A percentile compares a stretch with the other conserved stretches of the same genome.
Conservation (phyloP, 1,140 invertebrate species). For the Dendrolimus punctatus region DNA sequence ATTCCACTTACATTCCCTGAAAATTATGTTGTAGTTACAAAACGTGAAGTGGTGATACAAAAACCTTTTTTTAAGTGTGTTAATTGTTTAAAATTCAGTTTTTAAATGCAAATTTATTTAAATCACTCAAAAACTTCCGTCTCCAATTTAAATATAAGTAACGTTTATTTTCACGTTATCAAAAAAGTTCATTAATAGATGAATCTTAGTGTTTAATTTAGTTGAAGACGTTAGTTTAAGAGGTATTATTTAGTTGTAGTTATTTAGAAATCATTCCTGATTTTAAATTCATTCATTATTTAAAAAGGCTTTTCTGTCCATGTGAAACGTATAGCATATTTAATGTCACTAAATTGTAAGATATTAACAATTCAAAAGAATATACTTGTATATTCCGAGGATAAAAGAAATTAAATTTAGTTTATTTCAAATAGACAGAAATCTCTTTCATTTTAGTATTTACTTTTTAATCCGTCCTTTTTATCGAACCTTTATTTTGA, state of each 20-base stretch:
- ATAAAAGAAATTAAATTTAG: neutral
- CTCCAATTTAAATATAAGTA: neutral
- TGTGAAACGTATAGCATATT: conserved; percentile 21
- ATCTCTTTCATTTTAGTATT: conserved; percentile 27
- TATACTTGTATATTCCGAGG: neutral
- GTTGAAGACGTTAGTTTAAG: conserved; percentile 29
- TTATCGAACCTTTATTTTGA: conserved; percentile 76
- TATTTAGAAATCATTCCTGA: conserved; percentile 21
- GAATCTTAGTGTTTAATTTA: neutral
- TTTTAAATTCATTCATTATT: conserved; percentile 51
- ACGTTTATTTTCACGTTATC: no score
- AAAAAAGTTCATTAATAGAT: no score
- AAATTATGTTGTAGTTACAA: conserved; percentile 43
- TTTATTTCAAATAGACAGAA: conserved; percentile 37
- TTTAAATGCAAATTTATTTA: conserved; percentile 55
- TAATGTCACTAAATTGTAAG: neutral
- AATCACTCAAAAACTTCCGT: conserved; percentile 33
- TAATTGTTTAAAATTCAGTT: conserved; percentile 47
- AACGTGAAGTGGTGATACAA: conserved; percentile 62
- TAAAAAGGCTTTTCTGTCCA: conserved; percentile 41
- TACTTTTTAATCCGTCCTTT: conserved; percentile 49
- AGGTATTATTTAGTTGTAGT: conserved; percentile 50
- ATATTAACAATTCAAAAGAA: neutral
- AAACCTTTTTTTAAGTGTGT: conserved; percentile 45
- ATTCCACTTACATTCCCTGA: conserved; percentile 65